Percentiles rank a stretch among this genome's conserved stretches.
These are phyloP conservation scores for Mesoclemmys tuberculata DNA, from an alignment of 2,113 vertebrate species.

Conservation along the genomic window DNA sequence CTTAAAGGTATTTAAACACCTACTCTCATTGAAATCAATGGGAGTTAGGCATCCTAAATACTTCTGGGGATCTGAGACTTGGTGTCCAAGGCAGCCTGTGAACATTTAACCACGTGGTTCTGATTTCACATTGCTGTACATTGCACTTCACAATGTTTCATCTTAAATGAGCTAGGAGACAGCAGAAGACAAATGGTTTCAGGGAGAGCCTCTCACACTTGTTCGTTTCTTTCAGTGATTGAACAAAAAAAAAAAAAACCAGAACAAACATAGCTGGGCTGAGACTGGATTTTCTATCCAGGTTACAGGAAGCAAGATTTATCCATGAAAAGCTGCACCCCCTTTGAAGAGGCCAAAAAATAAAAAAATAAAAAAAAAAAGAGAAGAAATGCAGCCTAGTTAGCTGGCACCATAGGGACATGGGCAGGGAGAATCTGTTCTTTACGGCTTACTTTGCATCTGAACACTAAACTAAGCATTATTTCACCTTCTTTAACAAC, in stretches of 20 bases:
- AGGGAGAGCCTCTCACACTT: neutral
- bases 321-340: neutral
- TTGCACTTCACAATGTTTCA: neutral
- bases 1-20: neutral
- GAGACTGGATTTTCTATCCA: neutral
- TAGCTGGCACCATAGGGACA: neutral
- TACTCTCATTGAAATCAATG: neutral
- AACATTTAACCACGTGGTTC: neutral
- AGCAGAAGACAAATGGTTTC: neutral
- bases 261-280: neutral
- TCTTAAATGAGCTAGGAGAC: slow-evolving; percentile 10
- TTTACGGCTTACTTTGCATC: neutral
- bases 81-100: neutral
- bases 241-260: neutral
- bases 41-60: too few relatives aligned
- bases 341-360: neutral
- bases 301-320: neutral
- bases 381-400: neutral
- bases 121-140: neutral
- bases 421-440: neutral
- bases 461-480: neutral
- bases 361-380: too few relatives aligned
- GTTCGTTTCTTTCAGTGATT: neutral
- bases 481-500: neutral
- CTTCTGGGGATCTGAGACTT: neutral